These are phyloP conservation scores for Agrochola lychnidis DNA, from an alignment of 2,888 invertebrate genomes.

Conservation along the genomic window DNA sequence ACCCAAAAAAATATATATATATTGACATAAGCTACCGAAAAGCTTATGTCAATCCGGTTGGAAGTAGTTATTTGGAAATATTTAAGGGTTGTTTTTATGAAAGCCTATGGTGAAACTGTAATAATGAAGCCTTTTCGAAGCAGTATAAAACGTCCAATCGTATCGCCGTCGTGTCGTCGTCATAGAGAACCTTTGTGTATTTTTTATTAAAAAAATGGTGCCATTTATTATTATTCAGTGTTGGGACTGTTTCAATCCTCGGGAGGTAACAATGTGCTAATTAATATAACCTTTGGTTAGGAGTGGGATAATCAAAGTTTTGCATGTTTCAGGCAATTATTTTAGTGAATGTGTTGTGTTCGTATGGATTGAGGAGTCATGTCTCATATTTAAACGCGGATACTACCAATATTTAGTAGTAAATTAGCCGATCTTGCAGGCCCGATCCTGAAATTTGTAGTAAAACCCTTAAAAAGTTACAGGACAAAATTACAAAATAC, in stretches of 20 bases:
- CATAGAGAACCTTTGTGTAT: constrained; percentile 27
- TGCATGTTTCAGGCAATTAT: constrained; percentile 48
- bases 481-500: too few species aligned
- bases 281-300: constrained; percentile 27
- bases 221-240: constrained; percentile 46
- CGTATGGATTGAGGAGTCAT: too few species aligned
- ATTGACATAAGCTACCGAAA: too few species aligned
- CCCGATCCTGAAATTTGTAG: too few species aligned
- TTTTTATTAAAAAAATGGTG: constrained; percentile 52
- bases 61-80: background rate
- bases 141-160: constrained; percentile 16
- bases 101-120: background rate
- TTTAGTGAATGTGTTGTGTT: background rate
- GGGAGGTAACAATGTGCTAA: constrained; percentile 35
- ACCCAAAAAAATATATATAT: too few species aligned
- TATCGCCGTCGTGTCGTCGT: constrained; percentile 42
- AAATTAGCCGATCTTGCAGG: too few species aligned
- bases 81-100: background rate
- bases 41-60: background rate
- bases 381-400: too few species aligned
- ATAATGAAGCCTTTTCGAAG: background rate
- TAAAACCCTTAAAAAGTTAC: too few species aligned
- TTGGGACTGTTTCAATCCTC: constrained; percentile 40
- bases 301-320: constrained; percentile 47
- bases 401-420: too few species aligned